Conservation (phyloP, 2,113 vertebrate genomes). For the Centropus bengalensis region DNA sequence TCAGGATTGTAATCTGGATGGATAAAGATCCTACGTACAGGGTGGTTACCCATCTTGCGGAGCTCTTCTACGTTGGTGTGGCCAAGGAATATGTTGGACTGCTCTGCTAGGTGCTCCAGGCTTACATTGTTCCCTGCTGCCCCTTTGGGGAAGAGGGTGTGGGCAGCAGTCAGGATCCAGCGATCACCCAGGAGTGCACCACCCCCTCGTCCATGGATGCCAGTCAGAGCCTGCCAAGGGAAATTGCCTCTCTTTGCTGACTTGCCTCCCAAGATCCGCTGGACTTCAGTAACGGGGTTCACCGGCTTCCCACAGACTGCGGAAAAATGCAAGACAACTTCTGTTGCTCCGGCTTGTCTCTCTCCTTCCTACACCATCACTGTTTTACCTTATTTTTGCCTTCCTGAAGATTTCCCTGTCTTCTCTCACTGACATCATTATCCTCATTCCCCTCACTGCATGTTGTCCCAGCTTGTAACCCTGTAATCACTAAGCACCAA, state of each 20-base stretch:
- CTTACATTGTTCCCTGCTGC: background rate
- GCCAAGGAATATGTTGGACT: constrained; percentile 68
- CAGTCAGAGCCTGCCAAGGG: constrained; percentile 87
- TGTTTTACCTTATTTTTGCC: background rate
- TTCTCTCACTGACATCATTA: background rate
- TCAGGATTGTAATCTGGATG: constrained; percentile 81
- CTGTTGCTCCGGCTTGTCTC: background rate
- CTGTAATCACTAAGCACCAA: background rate
- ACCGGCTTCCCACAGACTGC: constrained; percentile 86
- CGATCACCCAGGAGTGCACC: constrained; percentile 86
- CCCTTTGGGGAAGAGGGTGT: constrained; percentile 73
- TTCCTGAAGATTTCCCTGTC: background rate
- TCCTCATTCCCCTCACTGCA: background rate
- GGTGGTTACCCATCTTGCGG: constrained; percentile 52
- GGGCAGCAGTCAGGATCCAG: constrained; percentile 92
- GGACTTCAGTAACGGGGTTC: background rate
- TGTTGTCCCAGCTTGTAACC: background rate
- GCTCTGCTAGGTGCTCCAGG: background rate
- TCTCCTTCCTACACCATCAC: background rate
- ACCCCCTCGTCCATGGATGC: constrained; percentile 70
- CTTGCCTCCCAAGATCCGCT: constrained; percentile 81
- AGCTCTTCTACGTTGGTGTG: background rate
- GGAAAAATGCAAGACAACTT: background rate
- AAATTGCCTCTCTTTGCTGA: constrained; percentile 77
- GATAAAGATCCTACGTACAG: constrained; percentile 75